phyloP scores from a whole-genome alignment of 1,140 invertebrate genomes.

The Brachionus rubens region DNA sequence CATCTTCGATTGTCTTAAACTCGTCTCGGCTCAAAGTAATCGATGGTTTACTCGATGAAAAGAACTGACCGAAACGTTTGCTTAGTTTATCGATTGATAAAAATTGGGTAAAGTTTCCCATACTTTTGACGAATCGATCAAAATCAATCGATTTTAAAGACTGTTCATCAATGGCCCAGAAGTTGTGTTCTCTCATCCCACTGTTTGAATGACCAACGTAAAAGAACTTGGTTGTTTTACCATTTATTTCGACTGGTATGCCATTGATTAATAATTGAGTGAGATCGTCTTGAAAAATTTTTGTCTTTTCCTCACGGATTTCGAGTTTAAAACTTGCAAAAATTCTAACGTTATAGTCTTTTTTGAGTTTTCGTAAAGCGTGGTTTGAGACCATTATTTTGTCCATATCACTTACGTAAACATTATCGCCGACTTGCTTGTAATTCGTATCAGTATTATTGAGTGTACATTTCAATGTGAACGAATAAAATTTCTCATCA shows the following conservation, averaged over 20 bases:
- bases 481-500: neutral
- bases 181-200: neutral
- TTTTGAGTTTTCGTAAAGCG: neutral
- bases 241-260: neutral
- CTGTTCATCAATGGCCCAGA: neutral
- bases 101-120: conserved; percentile 5
- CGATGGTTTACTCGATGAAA: neutral
- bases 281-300: neutral
- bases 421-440: neutral
- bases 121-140: neutral
- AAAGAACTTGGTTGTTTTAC: neutral
- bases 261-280: neutral
- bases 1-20: neutral
- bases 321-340: conserved; percentile 2
- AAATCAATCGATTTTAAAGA: neutral
- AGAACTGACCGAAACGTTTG: neutral
- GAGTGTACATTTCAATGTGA: neutral
- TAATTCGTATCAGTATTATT: neutral
- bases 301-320: neutral
- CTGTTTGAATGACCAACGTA: conserved; percentile 13
- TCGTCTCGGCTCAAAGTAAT: neutral
- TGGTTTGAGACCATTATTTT: conserved; percentile 14
- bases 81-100: neutral
- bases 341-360: neutral
- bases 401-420: neutral